A percentile compares a stretch with the other conserved stretches of the same genome.
These are phyloP conservation scores for Scytalopus superciliaris DNA, from an alignment of 2,113 vertebrate genomes.

Conservation along the genomic window DNA sequence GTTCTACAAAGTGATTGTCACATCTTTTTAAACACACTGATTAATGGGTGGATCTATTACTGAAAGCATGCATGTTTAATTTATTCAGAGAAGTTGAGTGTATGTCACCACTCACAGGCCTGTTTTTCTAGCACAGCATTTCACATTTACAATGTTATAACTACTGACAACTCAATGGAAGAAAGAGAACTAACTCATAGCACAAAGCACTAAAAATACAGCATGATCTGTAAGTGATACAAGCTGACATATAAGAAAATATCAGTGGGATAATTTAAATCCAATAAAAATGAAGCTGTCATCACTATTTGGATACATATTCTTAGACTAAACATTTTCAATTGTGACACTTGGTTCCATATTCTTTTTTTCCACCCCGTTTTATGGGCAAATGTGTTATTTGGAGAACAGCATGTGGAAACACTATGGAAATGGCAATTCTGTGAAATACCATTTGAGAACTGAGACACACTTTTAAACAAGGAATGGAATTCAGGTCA, in stretches of 20 bases:
- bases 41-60: conserved; percentile 51
- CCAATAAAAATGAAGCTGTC: neutral
- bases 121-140: neutral
- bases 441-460: conserved; percentile 61
- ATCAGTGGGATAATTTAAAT: conserved; percentile 1
- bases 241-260: conserved; percentile 29
- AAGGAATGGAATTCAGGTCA: conserved; percentile 61
- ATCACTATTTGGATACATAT: neutral
- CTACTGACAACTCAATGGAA: conserved; percentile 1
- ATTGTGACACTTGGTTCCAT: conserved; percentile 19
- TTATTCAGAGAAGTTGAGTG: conserved; percentile 37
- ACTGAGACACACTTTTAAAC: conserved; percentile 61
- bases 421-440: conserved; percentile 56
- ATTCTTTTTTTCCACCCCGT: conserved; percentile 42
- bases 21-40: conserved; percentile 35
- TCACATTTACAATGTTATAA: conserved; percentile 7
- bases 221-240: neutral
- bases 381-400: conserved; percentile 48
- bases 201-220: conserved; percentile 33
- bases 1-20: neutral
- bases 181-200: conserved; percentile 6
- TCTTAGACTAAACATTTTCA: conserved; percentile 26
- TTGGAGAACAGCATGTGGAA: conserved; percentile 48
- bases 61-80: conserved; percentile 29
- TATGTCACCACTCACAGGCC: conserved; percentile 9